A percentile compares a stretch with the other conserved stretches of the same genome.
Conservation (phyloP, 2,113 vertebrate genomes). For the Ictalurus punctatus region DNA sequence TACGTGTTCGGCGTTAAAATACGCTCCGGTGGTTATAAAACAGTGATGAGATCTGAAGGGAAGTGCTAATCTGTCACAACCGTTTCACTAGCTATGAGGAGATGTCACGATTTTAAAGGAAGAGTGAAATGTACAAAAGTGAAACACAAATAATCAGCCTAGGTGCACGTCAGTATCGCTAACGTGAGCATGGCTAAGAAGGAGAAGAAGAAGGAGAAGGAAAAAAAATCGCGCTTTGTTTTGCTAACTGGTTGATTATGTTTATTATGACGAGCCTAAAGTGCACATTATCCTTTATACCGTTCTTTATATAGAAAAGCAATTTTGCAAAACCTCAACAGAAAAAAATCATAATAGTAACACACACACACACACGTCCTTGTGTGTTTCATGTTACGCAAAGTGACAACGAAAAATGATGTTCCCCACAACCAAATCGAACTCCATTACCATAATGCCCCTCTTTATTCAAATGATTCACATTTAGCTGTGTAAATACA, state of each 20-base stretch:
- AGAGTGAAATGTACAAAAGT: neutral
- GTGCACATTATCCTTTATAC: constrained; percentile 70
- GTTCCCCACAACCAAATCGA: constrained; percentile 62
- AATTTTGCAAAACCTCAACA: constrained; percentile 41
- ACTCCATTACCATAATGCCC: constrained; percentile 71
- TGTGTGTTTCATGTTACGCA: constrained; percentile 58
- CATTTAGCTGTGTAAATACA: constrained; percentile 62
- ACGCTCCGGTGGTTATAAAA: neutral
- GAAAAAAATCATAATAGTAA: neutral
- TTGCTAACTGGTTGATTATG: neutral
- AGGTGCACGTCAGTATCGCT: neutral
- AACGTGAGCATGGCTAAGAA: neutral
- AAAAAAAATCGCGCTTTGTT: neutral
- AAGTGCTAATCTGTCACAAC: neutral
- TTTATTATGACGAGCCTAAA: constrained; percentile 59
- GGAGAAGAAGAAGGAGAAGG: neutral
- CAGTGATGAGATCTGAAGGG: neutral
- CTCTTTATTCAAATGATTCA: constrained; percentile 63
- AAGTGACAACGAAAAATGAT: constrained; percentile 33
- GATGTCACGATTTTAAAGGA: neutral
- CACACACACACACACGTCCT: constrained; percentile 38
- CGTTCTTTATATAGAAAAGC: constrained; percentile 48
- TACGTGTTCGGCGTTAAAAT: neutral
- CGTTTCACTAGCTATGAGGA: neutral
- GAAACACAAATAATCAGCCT: neutral